phyloP scores from a whole-genome alignment of 2,797 vertebrate genomes.

The Anabas testudineus region DNA sequence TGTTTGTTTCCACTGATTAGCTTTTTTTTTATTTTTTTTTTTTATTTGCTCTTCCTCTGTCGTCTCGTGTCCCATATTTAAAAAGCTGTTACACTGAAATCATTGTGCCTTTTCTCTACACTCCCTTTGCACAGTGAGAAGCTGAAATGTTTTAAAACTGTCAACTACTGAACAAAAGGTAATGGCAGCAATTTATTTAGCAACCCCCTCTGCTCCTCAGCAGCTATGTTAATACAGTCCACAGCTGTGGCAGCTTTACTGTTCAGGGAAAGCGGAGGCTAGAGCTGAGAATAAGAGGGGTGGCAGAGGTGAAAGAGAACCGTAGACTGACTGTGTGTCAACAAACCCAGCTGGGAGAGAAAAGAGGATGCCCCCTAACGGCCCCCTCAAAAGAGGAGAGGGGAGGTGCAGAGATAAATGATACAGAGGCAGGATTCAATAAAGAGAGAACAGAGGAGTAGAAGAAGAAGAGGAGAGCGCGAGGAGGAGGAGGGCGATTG shows the following conservation, averaged over 20 bases:
- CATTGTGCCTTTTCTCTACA: constrained; percentile 83
- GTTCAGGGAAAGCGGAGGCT: constrained; percentile 80
- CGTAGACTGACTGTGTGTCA: constrained; percentile 94
- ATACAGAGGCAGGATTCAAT: constrained; percentile 92
- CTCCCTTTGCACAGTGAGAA: constrained; percentile 82
- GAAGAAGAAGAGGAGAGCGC: constrained; percentile 50
- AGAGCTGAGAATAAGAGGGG: constrained; percentile 70
- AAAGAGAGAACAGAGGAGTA: constrained; percentile 82
- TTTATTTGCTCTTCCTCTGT: constrained; percentile 42
- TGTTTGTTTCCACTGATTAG: constrained; percentile 30
- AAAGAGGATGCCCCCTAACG: constrained; percentile 88
- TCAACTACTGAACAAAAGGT: constrained; percentile 90
- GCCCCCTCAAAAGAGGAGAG: constrained; percentile 81
- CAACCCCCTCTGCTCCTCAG: constrained; percentile 63
- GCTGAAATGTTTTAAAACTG: constrained; percentile 92
- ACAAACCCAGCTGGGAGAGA: constrained; percentile 96
- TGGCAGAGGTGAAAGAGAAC: constrained; percentile 82
- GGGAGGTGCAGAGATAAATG: constrained; percentile 86
- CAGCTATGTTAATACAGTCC: constrained; percentile 93
- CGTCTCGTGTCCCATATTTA: constrained; percentile 88
- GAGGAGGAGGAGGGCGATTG: constrained; percentile 47
- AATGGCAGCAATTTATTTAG: constrained; percentile 94
- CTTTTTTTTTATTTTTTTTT: constrained; percentile 21
- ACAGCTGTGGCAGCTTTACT: constrained; percentile 98
- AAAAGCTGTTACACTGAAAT: constrained; percentile 92